A percentile compares a stretch with the other conserved stretches of the same genome.
Conservation (phyloP, 2,888 invertebrate genomes). For the Neuroscelio doddi region DNA sequence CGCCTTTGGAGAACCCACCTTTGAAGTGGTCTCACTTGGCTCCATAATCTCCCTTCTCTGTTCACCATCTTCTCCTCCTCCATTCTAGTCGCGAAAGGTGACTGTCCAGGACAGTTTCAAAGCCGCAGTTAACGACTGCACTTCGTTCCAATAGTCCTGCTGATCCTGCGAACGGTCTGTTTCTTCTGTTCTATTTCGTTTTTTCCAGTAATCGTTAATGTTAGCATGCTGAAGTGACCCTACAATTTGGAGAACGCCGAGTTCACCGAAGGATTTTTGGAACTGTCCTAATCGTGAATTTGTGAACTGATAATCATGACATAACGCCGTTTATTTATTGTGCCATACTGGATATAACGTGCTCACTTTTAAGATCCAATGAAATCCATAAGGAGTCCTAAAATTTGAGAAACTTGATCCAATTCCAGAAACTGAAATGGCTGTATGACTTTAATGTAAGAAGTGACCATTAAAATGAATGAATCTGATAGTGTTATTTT, state of each 20-base stretch:
- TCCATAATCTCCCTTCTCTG: conserved; percentile 36
- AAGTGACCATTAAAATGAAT: too few relatives aligned
- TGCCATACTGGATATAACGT: neutral
- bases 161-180: conserved; percentile 23
- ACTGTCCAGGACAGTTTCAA: conserved; percentile 68
- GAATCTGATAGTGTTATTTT: too few relatives aligned
- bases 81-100: conserved; percentile 56
- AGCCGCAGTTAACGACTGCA: conserved; percentile 70
- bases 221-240: too few relatives aligned
- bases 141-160: conserved; percentile 57
- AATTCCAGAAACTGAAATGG: too few relatives aligned
- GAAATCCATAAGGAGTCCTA: too few relatives aligned
- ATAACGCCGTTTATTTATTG: too few relatives aligned
- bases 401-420: too few relatives aligned
- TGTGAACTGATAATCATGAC: neutral
- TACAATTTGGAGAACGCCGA: too few relatives aligned
- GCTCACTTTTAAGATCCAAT: too few relatives aligned
- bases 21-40: conserved; percentile 10
- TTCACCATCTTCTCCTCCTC: conserved; percentile 43
- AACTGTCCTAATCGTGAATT: too few relatives aligned
- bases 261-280: too few relatives aligned
- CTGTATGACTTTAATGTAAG: too few relatives aligned
- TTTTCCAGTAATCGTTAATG: neutral
- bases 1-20: conserved; percentile 35
- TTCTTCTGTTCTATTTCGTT: neutral